Base-by-base conservation (phyloP, 2,888 invertebrate genomes). In the Lasioglossum malachurum region DNA sequence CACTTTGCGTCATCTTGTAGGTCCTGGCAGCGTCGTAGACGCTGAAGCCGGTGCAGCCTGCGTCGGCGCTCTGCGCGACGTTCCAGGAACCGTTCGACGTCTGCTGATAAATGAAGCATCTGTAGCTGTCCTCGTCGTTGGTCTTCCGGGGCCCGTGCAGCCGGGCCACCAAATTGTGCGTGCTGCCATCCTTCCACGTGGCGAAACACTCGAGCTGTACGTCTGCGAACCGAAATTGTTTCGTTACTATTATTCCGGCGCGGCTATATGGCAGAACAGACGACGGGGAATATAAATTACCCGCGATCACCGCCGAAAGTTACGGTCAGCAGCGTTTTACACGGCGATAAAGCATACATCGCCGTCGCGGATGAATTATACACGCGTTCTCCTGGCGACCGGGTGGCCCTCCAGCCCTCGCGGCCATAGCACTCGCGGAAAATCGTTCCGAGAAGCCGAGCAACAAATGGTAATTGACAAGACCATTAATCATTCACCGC, bases 171-270 rank as follows among this genome's bases (percentile, higher is more conserved):
- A 98, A 96, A 94, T 98, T 98, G 79, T 97, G 96, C 69, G 97
- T 97, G 81, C 97, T 97, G 5, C 98, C 98, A 92, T 98, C 98
- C 95, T 97, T 98, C 98, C 98, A 98, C 46, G 97, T 97, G 2
- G 98, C 98, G 82, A 98, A 95, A 94, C 98, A 98, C 76, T 97
- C 97, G 81, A 98, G 95, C 95, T 98, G 98, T 94, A 98, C 98
- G 80, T 97, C 98, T 98, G 93, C 41, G 5, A 23, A 14, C 19
- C 38, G 19, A 16, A 53, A 46, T 27, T 69, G 83, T 78, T 84
- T 31, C 60, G 60, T 27, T 60, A 5, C 14, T 31, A 60, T 60
- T 27, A 60, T 60, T 5, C 12, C 27, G 60, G 27, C 12, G 60
- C 14, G 60, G 27, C 14, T 12, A 27, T 12, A 60, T 5, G 14